A percentile compares a stretch with the other conserved stretches of the same genome.
Conservation (phyloP, 2,888 invertebrate species). For the Zootermopsis nevadensis region DNA sequence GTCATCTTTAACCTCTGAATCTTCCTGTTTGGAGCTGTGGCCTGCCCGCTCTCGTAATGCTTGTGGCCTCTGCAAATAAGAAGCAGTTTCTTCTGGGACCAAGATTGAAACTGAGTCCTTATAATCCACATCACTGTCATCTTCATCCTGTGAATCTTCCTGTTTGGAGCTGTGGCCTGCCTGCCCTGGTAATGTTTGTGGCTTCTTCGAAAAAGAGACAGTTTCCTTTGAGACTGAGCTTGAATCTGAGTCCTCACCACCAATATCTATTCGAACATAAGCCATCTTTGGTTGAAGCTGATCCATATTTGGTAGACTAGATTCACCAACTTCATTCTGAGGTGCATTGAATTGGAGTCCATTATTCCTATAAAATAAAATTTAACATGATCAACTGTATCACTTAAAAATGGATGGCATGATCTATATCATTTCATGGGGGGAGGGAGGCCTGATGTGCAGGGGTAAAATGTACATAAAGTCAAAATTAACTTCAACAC, state of each 20-base stretch:
- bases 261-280: not conserved
- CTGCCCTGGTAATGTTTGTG: conserved; percentile 59
- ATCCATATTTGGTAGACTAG: not conserved
- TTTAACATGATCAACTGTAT: not conserved
- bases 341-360: conserved; percentile 20
- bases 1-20: conserved; percentile 7
- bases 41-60: conserved; percentile 60
- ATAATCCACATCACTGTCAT: conserved; percentile 19
- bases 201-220: conserved; percentile 58
- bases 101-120: conserved; percentile 13
- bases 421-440: too few species aligned
- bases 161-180: conserved; percentile 58
- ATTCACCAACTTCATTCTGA: not conserved
- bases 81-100: conserved; percentile 45
- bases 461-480: too few species aligned
- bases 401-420: not conserved
- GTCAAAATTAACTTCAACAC: too few species aligned
- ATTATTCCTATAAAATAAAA: conserved; percentile 20
- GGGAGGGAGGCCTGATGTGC: too few species aligned
- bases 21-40: conserved; percentile 47
- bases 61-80: conserved; percentile 60
- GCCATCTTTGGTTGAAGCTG: conserved; percentile 2
- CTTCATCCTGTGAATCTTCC: conserved; percentile 8
- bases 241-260: conserved; percentile 18
- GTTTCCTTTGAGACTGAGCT: conserved; percentile 42